phyloP scores from a whole-genome alignment of 2,797 vertebrate species.

The Gadopsis marmoratus region DNA sequence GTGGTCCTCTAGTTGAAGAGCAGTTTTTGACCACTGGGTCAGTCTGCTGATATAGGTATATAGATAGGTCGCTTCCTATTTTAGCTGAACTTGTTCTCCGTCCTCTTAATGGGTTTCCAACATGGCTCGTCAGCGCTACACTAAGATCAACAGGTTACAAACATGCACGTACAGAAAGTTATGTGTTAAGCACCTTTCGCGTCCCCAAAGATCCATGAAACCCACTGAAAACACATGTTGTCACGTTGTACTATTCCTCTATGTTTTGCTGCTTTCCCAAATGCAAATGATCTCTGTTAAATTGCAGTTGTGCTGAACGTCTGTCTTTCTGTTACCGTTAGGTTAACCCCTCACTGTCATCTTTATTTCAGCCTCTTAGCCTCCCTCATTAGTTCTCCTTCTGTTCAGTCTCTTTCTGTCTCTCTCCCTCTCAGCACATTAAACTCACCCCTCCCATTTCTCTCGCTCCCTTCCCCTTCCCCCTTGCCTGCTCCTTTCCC shows the following conservation, averaged over 20 bases:
- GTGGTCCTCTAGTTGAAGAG: neutral
- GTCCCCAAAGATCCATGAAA: neutral
- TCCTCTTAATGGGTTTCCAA: slow-evolving; percentile 40
- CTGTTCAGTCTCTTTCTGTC: slow-evolving; percentile 36
- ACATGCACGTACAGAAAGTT: slow-evolving; percentile 9
- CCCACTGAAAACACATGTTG: neutral
- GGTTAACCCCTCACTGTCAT: slow-evolving; percentile 40
- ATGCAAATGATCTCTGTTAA: slow-evolving; percentile 34
- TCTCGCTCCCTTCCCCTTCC: neutral
- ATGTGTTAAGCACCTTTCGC: neutral
- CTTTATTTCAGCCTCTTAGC: slow-evolving; percentile 39
- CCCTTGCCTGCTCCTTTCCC: neutral
- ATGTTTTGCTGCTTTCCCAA: slow-evolving; percentile 19
- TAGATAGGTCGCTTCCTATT: slow-evolving; percentile 10
- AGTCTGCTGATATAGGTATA: slow-evolving; percentile 14
- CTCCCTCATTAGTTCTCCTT: slow-evolving; percentile 39
- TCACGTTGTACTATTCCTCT: neutral
- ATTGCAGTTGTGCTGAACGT: slow-evolving; percentile 11
- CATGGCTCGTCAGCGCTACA: slow-evolving; percentile 19
- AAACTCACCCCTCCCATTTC: slow-evolving; percentile 45
- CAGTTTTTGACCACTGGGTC: slow-evolving; percentile 17
- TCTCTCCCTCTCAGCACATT: slow-evolving; percentile 48
- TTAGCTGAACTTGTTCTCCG: slow-evolving; percentile 2
- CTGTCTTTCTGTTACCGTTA: slow-evolving; percentile 14
- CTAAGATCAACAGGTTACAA: slow-evolving; percentile 37